A percentile compares a stretch with the other conserved stretches of the same genome.
These are phyloP conservation scores for Xestia ashworthii DNA, from an alignment of 2,888 invertebrate genomes.

Conservation along the genomic window DNA sequence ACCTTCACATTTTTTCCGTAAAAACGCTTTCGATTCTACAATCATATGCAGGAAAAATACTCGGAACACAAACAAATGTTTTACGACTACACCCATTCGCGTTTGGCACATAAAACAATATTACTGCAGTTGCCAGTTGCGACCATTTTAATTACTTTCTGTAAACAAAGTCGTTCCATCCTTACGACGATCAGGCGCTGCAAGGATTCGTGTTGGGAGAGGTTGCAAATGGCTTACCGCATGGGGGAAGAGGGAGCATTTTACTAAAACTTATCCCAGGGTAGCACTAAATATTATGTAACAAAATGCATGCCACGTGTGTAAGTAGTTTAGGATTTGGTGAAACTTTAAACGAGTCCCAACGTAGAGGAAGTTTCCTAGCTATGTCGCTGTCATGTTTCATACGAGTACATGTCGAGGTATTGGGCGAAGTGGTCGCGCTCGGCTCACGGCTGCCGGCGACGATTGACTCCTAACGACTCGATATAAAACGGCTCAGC, in stretches of 20 bases:
- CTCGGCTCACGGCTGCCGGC: constrained; percentile 14
- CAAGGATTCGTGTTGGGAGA: background rate
- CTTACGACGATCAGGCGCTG: constrained; percentile 18
- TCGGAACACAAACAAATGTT: constrained; percentile 46
- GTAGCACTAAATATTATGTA: too few species aligned
- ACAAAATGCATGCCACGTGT: background rate
- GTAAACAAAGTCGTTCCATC: constrained; percentile 57
- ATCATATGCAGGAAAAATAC: constrained; percentile 48
- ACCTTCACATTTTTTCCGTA: constrained; percentile 35
- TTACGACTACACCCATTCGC: constrained; percentile 52
- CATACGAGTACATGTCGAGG: background rate
- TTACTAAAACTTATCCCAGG: background rate
- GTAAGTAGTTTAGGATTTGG: constrained; percentile 1
- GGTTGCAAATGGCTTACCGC: background rate
- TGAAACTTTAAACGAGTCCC: background rate
- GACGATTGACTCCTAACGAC: constrained; percentile 60
- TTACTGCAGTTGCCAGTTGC: constrained; percentile 53
- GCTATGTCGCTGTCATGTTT: too few species aligned
- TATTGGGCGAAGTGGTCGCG: background rate
- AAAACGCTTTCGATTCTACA: constrained; percentile 34
- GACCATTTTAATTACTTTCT: constrained; percentile 58
- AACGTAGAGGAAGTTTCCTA: background rate
- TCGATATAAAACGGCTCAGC: constrained; percentile 57
- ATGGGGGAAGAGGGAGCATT: background rate
- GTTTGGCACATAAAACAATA: constrained; percentile 53